These are phyloP conservation scores for Pheosia gnoma DNA, from an alignment of 2,888 invertebrate species.

Conservation along the genomic window DNA sequence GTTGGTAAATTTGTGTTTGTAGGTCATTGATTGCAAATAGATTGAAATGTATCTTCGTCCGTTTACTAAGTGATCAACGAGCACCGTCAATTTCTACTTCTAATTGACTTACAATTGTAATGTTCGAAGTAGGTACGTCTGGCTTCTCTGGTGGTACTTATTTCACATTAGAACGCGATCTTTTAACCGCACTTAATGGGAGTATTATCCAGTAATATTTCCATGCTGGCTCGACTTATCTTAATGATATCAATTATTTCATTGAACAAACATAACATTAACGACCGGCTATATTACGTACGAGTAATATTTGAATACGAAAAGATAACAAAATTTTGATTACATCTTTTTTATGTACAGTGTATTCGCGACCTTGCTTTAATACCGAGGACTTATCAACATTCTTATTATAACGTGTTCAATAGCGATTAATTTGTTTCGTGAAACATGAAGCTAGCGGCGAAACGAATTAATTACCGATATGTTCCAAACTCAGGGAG, in stretches of 20 bases:
- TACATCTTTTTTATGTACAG: background rate
- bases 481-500: slow-evolving; percentile 26
- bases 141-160: too few relatives aligned
- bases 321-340: background rate
- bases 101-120: too few relatives aligned
- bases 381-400: slow-evolving; percentile 1
- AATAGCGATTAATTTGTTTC: slow-evolving; percentile 16
- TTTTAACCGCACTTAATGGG: too few relatives aligned
- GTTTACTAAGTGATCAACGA: background rate
- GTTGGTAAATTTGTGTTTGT: background rate
- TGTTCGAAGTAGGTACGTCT: too few relatives aligned
- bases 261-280: background rate
- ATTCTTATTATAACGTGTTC: slow-evolving; percentile 1
- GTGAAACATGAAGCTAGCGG: slow-evolving; percentile 16
- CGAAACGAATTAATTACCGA: slow-evolving; percentile 33
- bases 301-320: background rate
- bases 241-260: background rate
- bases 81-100: background rate
- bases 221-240: background rate
- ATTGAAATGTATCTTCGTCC: background rate
- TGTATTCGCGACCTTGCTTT: background rate
- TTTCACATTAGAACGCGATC: too few relatives aligned
- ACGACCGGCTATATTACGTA: background rate
- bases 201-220: too few relatives aligned
- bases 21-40: background rate